phyloP scores from a whole-genome alignment of 2,113 vertebrate species.

The Carlito syrichta region DNA sequence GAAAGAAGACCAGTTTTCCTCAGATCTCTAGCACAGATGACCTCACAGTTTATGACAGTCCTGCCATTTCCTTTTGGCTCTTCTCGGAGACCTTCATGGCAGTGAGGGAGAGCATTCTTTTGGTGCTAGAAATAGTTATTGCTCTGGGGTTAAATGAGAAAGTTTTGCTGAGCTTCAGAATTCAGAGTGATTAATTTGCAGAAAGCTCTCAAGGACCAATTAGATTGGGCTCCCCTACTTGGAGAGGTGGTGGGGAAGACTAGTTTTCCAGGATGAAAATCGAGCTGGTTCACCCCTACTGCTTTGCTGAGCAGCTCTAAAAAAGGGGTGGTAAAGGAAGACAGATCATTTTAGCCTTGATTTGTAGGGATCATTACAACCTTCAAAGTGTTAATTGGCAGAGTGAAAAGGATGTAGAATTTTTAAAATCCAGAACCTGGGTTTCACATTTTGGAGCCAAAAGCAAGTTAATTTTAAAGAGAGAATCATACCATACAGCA shows the following conservation, averaged over 20 bases:
- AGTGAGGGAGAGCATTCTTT: conserved; percentile 19
- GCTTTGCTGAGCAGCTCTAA: neutral
- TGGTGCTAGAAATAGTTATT: conserved; percentile 33
- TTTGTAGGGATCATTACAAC: conserved; percentile 19
- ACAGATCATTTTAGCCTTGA: conserved; percentile 36
- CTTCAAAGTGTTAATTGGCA: conserved; percentile 56
- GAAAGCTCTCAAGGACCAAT: neutral
- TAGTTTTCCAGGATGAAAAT: neutral
- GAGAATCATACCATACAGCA: neutral
- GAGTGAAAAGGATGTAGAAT: neutral
- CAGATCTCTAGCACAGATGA: neutral
- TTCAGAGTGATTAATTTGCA: conserved; percentile 34
- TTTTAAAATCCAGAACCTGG: neutral
- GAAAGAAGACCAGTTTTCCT: neutral
- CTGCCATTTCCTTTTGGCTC: neutral
- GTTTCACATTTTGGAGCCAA: conserved; percentile 54
- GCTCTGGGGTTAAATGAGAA: conserved; percentile 21
- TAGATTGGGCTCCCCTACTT: neutral
- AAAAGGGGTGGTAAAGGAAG: neutral
- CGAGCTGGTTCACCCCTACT: neutral
- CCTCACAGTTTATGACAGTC: neutral
- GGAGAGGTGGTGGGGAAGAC: neutral
- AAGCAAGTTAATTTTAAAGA: conserved; percentile 8
- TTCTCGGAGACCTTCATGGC: neutral
- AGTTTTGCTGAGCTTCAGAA: conserved; percentile 44